A percentile compares a stretch with the other conserved stretches of the same genome.
These are phyloP conservation scores for Xylophagus ater DNA, from an alignment of 2,888 invertebrate species.

Conservation along the genomic window DNA sequence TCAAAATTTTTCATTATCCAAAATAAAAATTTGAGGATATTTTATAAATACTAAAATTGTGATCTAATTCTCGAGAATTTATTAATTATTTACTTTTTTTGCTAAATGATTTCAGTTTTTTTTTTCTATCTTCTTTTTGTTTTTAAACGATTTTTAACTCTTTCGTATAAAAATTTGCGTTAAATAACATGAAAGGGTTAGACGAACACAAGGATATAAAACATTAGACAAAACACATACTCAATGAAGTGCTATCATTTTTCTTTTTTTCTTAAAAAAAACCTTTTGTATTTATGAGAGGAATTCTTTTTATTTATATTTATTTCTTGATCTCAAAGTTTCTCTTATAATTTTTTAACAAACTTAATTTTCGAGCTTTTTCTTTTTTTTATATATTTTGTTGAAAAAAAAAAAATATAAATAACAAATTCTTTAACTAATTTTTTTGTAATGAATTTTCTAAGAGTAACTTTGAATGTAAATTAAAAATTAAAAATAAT, in stretches of 20 bases:
- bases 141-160: conserved; percentile 22
- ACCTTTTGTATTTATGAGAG: conserved; percentile 6
- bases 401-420: conserved; percentile 1
- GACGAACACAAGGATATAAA: conserved; percentile 82
- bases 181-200: conserved; percentile 45
- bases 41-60: too few relatives aligned
- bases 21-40: too few relatives aligned
- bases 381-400: conserved; percentile 5
- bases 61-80: too few relatives aligned
- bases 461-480: conserved; percentile 12
- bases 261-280: conserved; percentile 1
- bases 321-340: conserved; percentile 10
- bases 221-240: conserved; percentile 84
- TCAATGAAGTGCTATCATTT: conserved; percentile 41
- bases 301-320: conserved; percentile 9
- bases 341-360: conserved; percentile 6
- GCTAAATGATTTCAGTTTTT: neutral
- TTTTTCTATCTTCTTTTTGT: conserved; percentile 22
- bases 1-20: too few relatives aligned
- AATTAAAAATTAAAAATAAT: neutral
- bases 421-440: neutral
- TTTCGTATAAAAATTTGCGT: conserved; percentile 20
- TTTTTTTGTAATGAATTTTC: neutral
- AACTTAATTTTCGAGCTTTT: conserved; percentile 15
- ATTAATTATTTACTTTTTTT: neutral